These are phyloP conservation scores for Bos taurus DNA, from an alignment of 2,113 vertebrate genomes.

Conservation along the genomic window DNA sequence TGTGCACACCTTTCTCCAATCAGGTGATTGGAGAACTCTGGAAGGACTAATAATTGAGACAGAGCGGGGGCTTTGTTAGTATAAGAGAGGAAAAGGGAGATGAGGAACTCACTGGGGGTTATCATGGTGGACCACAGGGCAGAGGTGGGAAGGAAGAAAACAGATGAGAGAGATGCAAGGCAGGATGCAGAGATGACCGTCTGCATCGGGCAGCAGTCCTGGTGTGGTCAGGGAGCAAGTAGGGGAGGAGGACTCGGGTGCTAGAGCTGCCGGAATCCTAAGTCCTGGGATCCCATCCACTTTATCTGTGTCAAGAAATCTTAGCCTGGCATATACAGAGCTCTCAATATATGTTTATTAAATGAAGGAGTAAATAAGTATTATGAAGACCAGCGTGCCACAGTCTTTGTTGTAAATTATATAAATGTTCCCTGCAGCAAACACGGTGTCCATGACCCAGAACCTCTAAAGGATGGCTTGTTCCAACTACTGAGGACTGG, in stretches of 20 bases:
- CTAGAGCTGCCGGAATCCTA: not conserved
- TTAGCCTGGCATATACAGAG: not conserved
- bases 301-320: not conserved
- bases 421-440: not conserved
- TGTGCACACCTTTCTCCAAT: not conserved
- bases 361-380: not conserved
- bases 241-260: rapidly evolving
- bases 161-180: not conserved
- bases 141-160: not conserved
- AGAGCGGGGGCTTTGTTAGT: not conserved
- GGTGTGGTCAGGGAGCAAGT: not conserved
- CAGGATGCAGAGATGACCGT: rapidly evolving
- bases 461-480: not conserved
- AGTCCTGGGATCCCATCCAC: not conserved
- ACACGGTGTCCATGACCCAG: rapidly evolving
- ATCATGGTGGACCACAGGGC: not conserved
- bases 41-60: not conserved
- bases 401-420: not conserved
- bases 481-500: not conserved
- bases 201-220: not conserved
- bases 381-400: not conserved
- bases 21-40: not conserved
- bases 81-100: not conserved
- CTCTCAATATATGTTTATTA: not conserved
- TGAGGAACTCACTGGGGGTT: not conserved